A percentile compares a stretch with the other conserved stretches of the same genome.
These are phyloP conservation scores for Teleogryllus occipitalis DNA, from an alignment of 1,140 invertebrate species.

Conservation along the genomic window DNA sequence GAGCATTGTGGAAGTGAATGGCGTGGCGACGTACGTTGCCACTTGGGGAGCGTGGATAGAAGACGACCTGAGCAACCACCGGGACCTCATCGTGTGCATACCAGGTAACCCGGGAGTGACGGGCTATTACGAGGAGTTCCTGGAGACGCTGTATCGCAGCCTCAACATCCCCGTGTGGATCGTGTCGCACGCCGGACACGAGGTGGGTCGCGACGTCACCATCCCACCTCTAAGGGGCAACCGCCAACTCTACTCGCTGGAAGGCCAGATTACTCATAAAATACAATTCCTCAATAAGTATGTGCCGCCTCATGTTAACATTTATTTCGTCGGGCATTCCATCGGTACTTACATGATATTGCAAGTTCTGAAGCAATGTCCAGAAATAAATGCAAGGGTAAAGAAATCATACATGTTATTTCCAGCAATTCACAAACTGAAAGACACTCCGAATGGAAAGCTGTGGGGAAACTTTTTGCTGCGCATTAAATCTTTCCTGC, in stretches of 20 bases:
- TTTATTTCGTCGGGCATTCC: conserved; percentile 76
- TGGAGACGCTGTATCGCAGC: conserved; percentile 47
- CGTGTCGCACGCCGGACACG: conserved; percentile 58
- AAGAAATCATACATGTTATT: conserved; percentile 62
- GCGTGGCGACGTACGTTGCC: conserved; percentile 54
- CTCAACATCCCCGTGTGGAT: conserved; percentile 61
- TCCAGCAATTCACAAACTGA: conserved; percentile 74
- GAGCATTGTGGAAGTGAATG: conserved; percentile 49
- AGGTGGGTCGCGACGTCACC: conserved; percentile 28
- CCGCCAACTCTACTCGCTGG: conserved; percentile 51
- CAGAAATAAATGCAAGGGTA: conserved; percentile 40
- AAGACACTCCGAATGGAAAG: conserved; percentile 57
- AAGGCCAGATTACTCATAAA: conserved; percentile 71
- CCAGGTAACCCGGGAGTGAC: conserved; percentile 62
- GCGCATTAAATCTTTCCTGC: conserved; percentile 43
- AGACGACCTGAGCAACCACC: conserved; percentile 41
- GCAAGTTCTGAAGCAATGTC: conserved; percentile 53
- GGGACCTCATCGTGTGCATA: conserved; percentile 47
- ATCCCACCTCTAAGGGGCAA: conserved; percentile 42
- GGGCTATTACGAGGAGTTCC: conserved; percentile 64
- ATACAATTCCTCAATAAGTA: conserved; percentile 62
- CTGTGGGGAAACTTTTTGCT: conserved; percentile 46
- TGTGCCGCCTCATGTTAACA: conserved; percentile 52
- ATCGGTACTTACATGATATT: conserved; percentile 72
- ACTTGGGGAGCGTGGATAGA: conserved; percentile 59